A percentile compares a stretch with the other conserved stretches of the same genome.
Conservation (phyloP, 2,797 vertebrate species). For the Coendou prehensilis region DNA sequence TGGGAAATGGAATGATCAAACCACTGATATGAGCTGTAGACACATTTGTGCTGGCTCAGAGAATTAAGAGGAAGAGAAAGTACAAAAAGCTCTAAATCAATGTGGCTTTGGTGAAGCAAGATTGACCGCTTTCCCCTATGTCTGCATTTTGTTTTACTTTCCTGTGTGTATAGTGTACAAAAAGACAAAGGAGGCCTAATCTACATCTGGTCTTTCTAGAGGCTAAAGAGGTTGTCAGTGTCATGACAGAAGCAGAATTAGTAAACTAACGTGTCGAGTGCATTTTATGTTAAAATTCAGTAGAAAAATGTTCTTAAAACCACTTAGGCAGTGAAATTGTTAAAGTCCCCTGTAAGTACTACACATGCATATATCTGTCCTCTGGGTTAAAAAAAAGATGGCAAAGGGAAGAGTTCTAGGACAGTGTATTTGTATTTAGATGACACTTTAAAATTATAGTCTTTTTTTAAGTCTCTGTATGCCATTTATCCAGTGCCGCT, state of each 20-base stretch:
- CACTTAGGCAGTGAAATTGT: not conserved
- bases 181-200: not conserved
- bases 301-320: not conserved
- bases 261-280: not conserved
- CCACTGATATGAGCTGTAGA: not conserved
- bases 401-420: not conserved
- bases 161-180: not conserved
- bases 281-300: not conserved
- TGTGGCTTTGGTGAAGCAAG: not conserved
- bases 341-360: not conserved
- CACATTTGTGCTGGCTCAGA: not conserved
- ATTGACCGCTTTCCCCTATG: not conserved
- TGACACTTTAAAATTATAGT: not conserved
- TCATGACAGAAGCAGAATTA: not conserved
- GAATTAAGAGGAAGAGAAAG: not conserved
- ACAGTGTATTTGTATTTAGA: not conserved
- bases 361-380: not conserved
- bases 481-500: not conserved
- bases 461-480: not conserved
- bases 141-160: not conserved
- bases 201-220: not conserved
- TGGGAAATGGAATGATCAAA: not conserved
- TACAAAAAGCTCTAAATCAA: not conserved
- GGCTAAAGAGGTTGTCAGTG: not conserved
- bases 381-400: not conserved